These are phyloP conservation scores for Bilobella aurantiaca DNA, from an alignment of 1,140 invertebrate genomes.

Conservation along the genomic window DNA sequence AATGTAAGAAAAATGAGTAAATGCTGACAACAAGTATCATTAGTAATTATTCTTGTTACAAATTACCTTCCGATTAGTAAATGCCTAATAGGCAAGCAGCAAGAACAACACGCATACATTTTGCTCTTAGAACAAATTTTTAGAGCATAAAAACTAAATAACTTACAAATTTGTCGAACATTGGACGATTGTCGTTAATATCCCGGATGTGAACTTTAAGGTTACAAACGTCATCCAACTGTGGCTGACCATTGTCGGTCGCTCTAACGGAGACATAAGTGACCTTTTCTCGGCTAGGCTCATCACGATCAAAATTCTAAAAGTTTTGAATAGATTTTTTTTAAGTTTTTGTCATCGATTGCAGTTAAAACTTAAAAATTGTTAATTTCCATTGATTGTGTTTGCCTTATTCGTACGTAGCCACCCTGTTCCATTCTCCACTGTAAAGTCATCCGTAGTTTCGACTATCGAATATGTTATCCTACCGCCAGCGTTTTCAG, in stretches of 20 bases:
- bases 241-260: conserved; percentile 71
- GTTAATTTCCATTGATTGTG: too few species aligned
- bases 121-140: not conserved
- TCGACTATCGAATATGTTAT: conserved; percentile 69
- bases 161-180: conserved; percentile 69
- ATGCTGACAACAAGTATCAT: too few species aligned
- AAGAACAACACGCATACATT: not conserved
- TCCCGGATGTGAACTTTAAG: conserved; percentile 65
- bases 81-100: not conserved
- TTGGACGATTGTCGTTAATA: conserved; percentile 75
- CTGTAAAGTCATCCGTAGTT: conserved; percentile 65
- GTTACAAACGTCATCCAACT: conserved; percentile 73
- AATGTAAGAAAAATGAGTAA: too few species aligned
- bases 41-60: too few species aligned
- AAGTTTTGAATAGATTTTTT: not conserved
- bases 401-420: conserved; percentile 60
- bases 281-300: conserved; percentile 72
- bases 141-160: not conserved
- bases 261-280: conserved; percentile 67
- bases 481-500: conserved; percentile 60
- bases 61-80: not conserved
- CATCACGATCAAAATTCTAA: conserved; percentile 69
- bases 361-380: too few species aligned
- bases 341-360: not conserved
- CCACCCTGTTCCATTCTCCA: conserved; percentile 59